These are phyloP conservation scores for Hypomecis punctinalis DNA, from an alignment of 2,888 invertebrate genomes.

Conservation along the genomic window DNA sequence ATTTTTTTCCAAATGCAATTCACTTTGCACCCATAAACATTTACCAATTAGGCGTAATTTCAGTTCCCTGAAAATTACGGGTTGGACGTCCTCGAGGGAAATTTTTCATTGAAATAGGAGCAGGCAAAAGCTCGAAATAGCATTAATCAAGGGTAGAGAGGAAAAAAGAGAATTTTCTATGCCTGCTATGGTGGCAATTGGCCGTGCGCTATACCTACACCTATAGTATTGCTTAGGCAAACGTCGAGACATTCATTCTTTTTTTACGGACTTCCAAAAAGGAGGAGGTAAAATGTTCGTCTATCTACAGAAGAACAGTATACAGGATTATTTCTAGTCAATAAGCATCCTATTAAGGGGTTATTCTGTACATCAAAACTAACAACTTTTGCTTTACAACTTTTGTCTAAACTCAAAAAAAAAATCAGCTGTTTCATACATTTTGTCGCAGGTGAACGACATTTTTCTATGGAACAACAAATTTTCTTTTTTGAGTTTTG, in stretches of 20 bases:
- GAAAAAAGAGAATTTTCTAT: conserved; percentile 49
- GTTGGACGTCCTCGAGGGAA: conserved; percentile 66
- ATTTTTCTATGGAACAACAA: too few relatives aligned
- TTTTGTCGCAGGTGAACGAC: too few relatives aligned
- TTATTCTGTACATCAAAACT: too few relatives aligned
- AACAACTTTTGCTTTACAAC: too few relatives aligned
- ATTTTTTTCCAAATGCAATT: conserved; percentile 11
- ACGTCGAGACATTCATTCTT: background rate
- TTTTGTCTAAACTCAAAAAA: too few relatives aligned
- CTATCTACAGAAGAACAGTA: too few relatives aligned
- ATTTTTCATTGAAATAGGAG: conserved; percentile 78
- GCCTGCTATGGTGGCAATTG: background rate
- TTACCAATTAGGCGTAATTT: conserved; percentile 63
- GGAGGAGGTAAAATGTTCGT: too few relatives aligned
- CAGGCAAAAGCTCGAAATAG: conserved; percentile 61
- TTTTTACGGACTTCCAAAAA: too few relatives aligned
- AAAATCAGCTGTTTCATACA: too few relatives aligned
- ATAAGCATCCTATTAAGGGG: too few relatives aligned
- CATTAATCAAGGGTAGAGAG: conserved; percentile 70
- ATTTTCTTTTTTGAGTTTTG: too few relatives aligned
- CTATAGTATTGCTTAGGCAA: background rate
- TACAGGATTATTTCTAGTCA: too few relatives aligned
- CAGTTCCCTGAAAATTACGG: conserved; percentile 63
- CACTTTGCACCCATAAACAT: conserved; percentile 50
- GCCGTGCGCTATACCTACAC: background rate